Evolutionary conservation across 2,888 invertebrate species (phyloP).

Genomic region (Torymus aiolomorphi): DNA sequence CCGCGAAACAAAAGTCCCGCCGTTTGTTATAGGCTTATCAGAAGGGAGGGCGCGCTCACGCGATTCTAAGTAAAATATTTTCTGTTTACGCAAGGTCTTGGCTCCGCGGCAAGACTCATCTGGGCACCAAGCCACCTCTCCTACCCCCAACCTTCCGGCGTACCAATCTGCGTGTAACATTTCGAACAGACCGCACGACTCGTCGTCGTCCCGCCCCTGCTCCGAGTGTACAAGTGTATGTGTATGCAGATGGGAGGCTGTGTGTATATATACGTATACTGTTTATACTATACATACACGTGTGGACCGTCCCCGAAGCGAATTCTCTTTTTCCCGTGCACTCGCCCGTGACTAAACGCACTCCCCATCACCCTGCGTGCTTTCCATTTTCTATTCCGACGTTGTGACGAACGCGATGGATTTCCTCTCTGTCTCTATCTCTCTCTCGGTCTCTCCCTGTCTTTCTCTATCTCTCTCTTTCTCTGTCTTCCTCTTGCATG

Average conservation of each 20-base stretch:
- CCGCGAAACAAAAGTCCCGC: slow-evolving; percentile 36
- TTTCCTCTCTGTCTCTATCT: slow-evolving; percentile 13
- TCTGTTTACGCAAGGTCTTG: slow-evolving; percentile 65
- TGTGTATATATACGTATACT: too few species aligned
- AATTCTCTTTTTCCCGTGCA: slow-evolving; percentile 24
- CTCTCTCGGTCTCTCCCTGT: too few species aligned
- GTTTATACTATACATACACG: background rate
- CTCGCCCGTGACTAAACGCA: slow-evolving; percentile 37
- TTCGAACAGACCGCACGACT: background rate
- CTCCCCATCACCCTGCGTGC: slow-evolving; percentile 16
- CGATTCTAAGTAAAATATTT: slow-evolving; percentile 59
- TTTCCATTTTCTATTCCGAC: slow-evolving; percentile 46
- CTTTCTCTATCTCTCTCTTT: too few species aligned
- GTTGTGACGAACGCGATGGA: slow-evolving; percentile 6
- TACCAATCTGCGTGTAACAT: slow-evolving; percentile 35
- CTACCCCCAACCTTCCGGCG: background rate
- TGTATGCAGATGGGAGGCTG: background rate
- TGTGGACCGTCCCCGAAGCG: background rate
- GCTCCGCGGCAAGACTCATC: slow-evolving; percentile 59
- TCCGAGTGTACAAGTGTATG: background rate
- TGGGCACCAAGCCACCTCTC: slow-evolving; percentile 63
- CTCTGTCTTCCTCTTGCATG: too few species aligned
- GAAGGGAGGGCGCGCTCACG: slow-evolving; percentile 18
- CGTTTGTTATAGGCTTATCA: slow-evolving; percentile 44
- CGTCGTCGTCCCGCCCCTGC: background rate